Conservation (phyloP, 2,888 invertebrate genomes). For the Melieria crassipennis region DNA sequence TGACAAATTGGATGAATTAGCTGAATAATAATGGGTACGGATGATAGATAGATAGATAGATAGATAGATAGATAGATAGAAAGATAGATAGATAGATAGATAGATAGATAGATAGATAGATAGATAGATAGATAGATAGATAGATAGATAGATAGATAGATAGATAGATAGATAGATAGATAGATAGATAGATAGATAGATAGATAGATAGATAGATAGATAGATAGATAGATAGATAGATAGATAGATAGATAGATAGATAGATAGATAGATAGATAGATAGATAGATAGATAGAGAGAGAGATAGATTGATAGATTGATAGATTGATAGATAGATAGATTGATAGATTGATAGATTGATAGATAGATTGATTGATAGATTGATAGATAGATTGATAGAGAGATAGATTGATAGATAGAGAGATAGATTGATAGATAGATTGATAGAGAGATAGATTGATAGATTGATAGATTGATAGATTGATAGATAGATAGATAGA, state of each 20-base stretch:
- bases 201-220: constrained; percentile 22
- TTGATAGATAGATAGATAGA: constrained; percentile 12
- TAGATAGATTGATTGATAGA: constrained; percentile 14
- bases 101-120: constrained; percentile 20
- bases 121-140: constrained; percentile 20
- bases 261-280: constrained; percentile 8
- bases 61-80: constrained; percentile 22
- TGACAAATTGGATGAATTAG: too few species aligned
- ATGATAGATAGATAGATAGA: constrained; percentile 15
- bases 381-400: constrained; percentile 16
- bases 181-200: constrained; percentile 22
- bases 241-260: constrained; percentile 18
- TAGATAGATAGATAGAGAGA: constrained; percentile 16
- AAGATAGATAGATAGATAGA: constrained; percentile 16
- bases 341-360: constrained; percentile 9
- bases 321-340: constrained; percentile 15
- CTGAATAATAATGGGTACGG: too few species aligned
- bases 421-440: background rate
- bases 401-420: constrained; percentile 10
- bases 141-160: constrained; percentile 17
- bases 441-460: background rate
- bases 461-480: background rate
- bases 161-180: constrained; percentile 18
- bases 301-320: constrained; percentile 15
- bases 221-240: constrained; percentile 21